Base-by-base conservation (phyloP, 2,888 invertebrate species). In the Tethea ocularis region DNA sequence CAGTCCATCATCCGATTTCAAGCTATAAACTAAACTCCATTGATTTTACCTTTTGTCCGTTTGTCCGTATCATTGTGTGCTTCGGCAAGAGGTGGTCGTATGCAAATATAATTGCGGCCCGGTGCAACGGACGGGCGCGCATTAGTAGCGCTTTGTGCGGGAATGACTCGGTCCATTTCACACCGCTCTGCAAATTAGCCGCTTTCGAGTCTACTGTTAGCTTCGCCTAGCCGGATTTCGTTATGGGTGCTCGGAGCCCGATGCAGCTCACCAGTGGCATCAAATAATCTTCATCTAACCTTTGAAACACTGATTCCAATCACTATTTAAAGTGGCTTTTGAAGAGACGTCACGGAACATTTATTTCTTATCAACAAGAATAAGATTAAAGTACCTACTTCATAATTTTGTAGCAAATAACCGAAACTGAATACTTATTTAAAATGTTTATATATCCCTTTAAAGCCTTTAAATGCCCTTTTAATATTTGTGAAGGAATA, bases 31-130 rank as follows among this genome's bases (percentile, higher is more conserved):
- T 67, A 69, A 77, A 74, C 70, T 70, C 65, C 63, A 72, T 73
- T 69, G 77, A 72, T 77, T 75, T 75, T 71, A 76, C 78, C 82
- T 80, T 78, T 81, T 74, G 77, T 77, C 71, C 69, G 61, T 67
- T 67, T 67, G 73, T 71, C 68, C 64, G 73, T 77, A 75, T 75
- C 79, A 79, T 76, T 80, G 78, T 77, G 72, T 68, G 74, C 67
- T 51, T 57, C 59, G 69, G 67, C 69, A 75, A 77, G 78, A 84
- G 82, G 80, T 82, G 82, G 80, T 80, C 80, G 84, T 87, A 89
- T 89, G 89, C 88, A 89, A 89, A 89, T 90, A 89, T 88, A 89
- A 88, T 90, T 88, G 88, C 84, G 83, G 84, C 69, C 73, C 77
- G 72, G 80, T 82, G 86, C 84, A 87, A 69, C 82, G 87, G 87